These are phyloP conservation scores for Agriopis marginaria DNA, from an alignment of 2,888 invertebrate species.

Conservation along the genomic window DNA sequence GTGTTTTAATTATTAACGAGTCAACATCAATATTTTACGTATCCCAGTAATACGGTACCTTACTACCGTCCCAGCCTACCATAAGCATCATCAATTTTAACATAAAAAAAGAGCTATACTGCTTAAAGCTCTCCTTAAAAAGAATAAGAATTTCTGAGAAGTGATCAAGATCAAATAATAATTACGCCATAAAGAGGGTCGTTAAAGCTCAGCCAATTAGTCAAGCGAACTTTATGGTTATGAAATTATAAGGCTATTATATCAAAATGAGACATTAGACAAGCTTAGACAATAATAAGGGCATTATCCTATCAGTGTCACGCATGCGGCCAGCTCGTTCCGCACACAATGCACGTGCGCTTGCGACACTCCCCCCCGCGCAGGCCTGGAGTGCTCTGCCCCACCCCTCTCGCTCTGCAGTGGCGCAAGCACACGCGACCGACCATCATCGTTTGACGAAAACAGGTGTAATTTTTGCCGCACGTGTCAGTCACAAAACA, in stretches of 20 bases:
- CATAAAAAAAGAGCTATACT: too few species aligned
- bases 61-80: too few species aligned
- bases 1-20: too few species aligned
- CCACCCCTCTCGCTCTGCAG: slow-evolving; percentile 2
- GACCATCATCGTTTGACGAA: slow-evolving; percentile 6
- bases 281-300: slow-evolving; percentile 17
- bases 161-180: neutral
- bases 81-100: too few species aligned
- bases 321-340: slow-evolving; percentile 27
- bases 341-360: slow-evolving; percentile 38
- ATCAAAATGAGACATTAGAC: slow-evolving; percentile 25
- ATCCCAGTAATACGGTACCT: too few species aligned
- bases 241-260: neutral
- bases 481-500: neutral
- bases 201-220: neutral
- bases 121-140: too few species aligned
- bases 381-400: neutral
- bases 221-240: neutral
- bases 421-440: slow-evolving; percentile 13
- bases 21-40: too few species aligned
- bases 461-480: neutral
- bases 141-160: too few species aligned
- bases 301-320: slow-evolving; percentile 29
- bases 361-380: slow-evolving; percentile 27
- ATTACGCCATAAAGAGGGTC: neutral